Percentiles rank a stretch among this genome's conserved stretches.
Evolutionary conservation across 2,888 invertebrate species (phyloP).

Genomic region (Drosophila quinaria): DNA sequence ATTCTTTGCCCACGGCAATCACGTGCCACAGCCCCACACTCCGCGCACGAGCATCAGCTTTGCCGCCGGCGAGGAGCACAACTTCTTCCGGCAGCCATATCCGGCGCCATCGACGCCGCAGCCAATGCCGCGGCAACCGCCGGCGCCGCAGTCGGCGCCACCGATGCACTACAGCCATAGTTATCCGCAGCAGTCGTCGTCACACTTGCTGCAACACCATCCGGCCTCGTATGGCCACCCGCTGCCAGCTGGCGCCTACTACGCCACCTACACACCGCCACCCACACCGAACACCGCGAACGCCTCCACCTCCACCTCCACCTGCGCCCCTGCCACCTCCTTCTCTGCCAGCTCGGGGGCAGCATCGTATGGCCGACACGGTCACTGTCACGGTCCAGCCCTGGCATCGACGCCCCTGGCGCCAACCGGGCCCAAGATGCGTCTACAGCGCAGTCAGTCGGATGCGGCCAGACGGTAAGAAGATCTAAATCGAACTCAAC

Average conservation of each 20-base stretch:
- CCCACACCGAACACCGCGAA: slow-evolving; percentile 82
- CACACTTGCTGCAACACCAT: slow-evolving; percentile 71
- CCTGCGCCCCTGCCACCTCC: slow-evolving; percentile 53
- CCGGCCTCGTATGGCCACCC: slow-evolving; percentile 63
- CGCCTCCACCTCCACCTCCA: slow-evolving; percentile 59
- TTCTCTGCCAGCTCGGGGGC: slow-evolving; percentile 28
- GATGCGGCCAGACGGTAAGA: slow-evolving; percentile 85
- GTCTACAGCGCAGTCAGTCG: slow-evolving; percentile 82
- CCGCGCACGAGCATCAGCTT: slow-evolving; percentile 83
- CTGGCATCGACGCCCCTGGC: slow-evolving; percentile 69
- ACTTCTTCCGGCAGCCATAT: slow-evolving; percentile 82
- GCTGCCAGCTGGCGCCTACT: slow-evolving; percentile 54
- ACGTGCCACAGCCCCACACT: slow-evolving; percentile 70
- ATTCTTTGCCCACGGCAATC: slow-evolving; percentile 84
- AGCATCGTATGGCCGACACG: slow-evolving; percentile 51
- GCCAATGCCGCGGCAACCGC: slow-evolving; percentile 71
- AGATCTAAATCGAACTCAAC: neutral
- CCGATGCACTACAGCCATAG: slow-evolving; percentile 77
- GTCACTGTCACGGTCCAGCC: slow-evolving; percentile 45
- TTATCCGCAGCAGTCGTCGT: slow-evolving; percentile 71
- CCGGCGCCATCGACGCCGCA: slow-evolving; percentile 75
- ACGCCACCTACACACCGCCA: slow-evolving; percentile 81
- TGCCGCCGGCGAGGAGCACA: slow-evolving; percentile 82
- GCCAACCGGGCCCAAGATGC: slow-evolving; percentile 66
- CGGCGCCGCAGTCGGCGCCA: slow-evolving; percentile 83